Evolutionary conservation across 1,140 invertebrate genomes (phyloP).

Genomic region (Triops longicaudatus): DNA sequence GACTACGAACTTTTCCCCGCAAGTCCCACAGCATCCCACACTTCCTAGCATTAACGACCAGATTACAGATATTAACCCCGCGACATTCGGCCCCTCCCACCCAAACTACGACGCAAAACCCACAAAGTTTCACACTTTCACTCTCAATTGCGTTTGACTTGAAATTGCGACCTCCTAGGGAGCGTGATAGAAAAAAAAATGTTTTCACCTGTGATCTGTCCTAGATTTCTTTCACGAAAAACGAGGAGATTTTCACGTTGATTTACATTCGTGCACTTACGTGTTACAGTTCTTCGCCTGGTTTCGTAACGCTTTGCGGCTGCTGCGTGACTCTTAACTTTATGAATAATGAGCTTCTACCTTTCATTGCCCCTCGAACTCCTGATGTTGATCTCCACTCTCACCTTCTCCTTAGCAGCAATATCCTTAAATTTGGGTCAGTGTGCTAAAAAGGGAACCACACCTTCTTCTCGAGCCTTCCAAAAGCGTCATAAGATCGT

Average conservation of each 20-base stretch:
- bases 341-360: constrained; percentile 12
- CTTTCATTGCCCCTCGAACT: neutral
- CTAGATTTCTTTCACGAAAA: no score
- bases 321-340: neutral
- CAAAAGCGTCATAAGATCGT: neutral
- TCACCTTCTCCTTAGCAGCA: no score
- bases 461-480: neutral
- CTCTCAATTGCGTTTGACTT: no score
- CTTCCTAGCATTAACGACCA: neutral
- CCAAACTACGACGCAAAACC: neutral
- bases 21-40: neutral
- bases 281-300: no score
- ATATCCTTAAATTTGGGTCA: neutral
- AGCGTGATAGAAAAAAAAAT: no score
- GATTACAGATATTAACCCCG: neutral
- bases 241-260: no score
- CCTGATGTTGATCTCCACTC: neutral
- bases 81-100: neutral
- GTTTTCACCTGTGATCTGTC: no score
- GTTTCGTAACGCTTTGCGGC: neutral
- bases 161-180: no score
- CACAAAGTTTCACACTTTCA: neutral
- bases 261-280: no score
- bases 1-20: neutral
- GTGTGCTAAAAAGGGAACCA: neutral